Evolutionary conservation across 2,797 vertebrate species (phyloP).

Genomic region (Intellagama lesueurii): DNA sequence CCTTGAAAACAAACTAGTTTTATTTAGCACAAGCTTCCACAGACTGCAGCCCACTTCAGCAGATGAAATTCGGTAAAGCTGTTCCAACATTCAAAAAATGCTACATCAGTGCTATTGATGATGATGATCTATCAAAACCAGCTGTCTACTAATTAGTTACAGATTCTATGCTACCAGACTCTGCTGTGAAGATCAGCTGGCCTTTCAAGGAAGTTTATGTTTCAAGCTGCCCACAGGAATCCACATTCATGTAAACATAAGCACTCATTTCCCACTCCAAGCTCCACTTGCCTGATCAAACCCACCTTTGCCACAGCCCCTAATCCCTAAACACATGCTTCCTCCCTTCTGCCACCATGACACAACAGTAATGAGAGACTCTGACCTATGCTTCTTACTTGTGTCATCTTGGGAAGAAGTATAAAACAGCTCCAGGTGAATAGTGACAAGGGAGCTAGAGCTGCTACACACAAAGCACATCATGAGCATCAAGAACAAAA

Average conservation of each 20-base stretch:
- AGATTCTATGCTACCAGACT: neutral
- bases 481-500: neutral
- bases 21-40: too few species aligned
- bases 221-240: slow-evolving; percentile 5
- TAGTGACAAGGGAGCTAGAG: neutral
- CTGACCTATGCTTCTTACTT: too few species aligned
- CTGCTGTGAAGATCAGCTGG: neutral
- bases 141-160: neutral
- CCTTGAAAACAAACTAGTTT: too few species aligned
- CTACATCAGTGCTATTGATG: neutral
- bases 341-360: neutral
- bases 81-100: neutral
- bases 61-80: neutral
- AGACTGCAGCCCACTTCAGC: too few species aligned
- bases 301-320: too few species aligned
- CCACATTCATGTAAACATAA: slow-evolving; percentile 1
- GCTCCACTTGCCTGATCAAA: neutral
- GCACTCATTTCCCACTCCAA: neutral
- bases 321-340: neutral
- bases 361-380: too few species aligned
- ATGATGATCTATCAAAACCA: neutral
- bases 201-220: neutral
- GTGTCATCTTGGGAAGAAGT: too few species aligned
- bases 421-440: neutral
- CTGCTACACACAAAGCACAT: neutral